Base-by-base conservation (phyloP, 1,140 invertebrate species). In the Kradibia gibbosae region DNA sequence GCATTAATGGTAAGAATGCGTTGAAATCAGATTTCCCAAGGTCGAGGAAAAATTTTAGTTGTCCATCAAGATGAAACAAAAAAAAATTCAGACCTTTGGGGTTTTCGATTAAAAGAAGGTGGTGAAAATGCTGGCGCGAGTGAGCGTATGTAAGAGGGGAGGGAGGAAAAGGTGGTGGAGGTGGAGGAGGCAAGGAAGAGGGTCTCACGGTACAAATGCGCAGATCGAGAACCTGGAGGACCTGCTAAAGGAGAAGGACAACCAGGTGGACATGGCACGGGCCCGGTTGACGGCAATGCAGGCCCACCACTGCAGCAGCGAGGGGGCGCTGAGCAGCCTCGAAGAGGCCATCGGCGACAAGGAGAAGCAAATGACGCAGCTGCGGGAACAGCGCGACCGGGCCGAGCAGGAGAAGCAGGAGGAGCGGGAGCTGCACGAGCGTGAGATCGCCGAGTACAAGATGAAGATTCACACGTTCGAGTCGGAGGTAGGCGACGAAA, bases 151-250 rank as follows among this genome's bases (percentile, higher is more conserved):
- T 48, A 17, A 10, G 7, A 10, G 45, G 45, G 45, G 45, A 48
- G 45, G 45, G 45, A 48, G 45, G 45, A 17, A 48, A 17, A 17
- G 7, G 45, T 7, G 45, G 17, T 7, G 45, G 45, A 48, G 45
- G 45, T 48, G 7, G 45, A 17, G 45, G 17, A 48, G 8, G 17
- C 17, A 7, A 10, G 17, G 17, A 48, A 10, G 45, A 7, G 45
- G 45, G 45, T 17, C 45, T 7, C 17, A 10, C 17, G 45, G 17
- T 48, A 10, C 17, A 17, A 48, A 48, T 48, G 45, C 17, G 36
- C 85, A 99, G 97, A 98, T 99, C 89, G 98, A 99, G 92, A 98
- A 98, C 90, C 92, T 99, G 60, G 98, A 99, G 93, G 98, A 99
- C 88, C 92, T 98, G 70, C 93, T 99, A 17, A 98, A 98, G 91